These are phyloP conservation scores for Criorhina ranunculi DNA, from an alignment of 2,888 invertebrate genomes.

Conservation along the genomic window DNA sequence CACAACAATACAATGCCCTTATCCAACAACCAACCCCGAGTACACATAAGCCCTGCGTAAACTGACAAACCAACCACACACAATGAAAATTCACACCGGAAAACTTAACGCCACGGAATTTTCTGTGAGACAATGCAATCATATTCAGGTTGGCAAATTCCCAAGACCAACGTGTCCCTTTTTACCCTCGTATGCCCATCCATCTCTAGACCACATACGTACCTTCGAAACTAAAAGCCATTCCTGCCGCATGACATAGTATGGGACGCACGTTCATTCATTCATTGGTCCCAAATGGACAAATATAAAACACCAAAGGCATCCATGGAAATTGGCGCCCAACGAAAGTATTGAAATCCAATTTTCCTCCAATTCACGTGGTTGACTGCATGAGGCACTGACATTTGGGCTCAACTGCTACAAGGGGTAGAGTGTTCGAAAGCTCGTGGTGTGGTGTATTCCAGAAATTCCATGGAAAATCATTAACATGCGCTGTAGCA, in stretches of 20 bases:
- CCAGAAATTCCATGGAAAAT: conserved; percentile 25
- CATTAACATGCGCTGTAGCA: conserved; percentile 45
- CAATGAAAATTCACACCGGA: conserved; percentile 69
- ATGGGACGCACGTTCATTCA: conserved; percentile 64
- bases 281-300: conserved; percentile 56
- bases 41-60: conserved; percentile 35
- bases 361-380: conserved; percentile 62
- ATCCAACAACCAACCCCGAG: conserved; percentile 3
- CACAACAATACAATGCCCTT: not conserved
- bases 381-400: conserved; percentile 29
- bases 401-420: conserved; percentile 3
- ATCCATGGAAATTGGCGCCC: conserved; percentile 70
- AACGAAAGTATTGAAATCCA: conserved; percentile 68
- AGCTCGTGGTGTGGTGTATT: conserved; percentile 64
- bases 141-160: conserved; percentile 72
- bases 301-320: conserved; percentile 46
- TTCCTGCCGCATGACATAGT: conserved; percentile 24
- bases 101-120: conserved; percentile 72
- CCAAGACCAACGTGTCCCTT: conserved; percentile 61
- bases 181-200: conserved; percentile 6
- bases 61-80: conserved; percentile 45
- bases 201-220: conserved; percentile 21
- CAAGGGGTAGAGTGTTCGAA: conserved; percentile 33
- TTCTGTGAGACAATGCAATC: conserved; percentile 73
- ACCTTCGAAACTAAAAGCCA: conserved; percentile 50